Evolutionary conservation across 2,797 vertebrate genomes (phyloP).

Genomic region (Simalia tracyae): DNA sequence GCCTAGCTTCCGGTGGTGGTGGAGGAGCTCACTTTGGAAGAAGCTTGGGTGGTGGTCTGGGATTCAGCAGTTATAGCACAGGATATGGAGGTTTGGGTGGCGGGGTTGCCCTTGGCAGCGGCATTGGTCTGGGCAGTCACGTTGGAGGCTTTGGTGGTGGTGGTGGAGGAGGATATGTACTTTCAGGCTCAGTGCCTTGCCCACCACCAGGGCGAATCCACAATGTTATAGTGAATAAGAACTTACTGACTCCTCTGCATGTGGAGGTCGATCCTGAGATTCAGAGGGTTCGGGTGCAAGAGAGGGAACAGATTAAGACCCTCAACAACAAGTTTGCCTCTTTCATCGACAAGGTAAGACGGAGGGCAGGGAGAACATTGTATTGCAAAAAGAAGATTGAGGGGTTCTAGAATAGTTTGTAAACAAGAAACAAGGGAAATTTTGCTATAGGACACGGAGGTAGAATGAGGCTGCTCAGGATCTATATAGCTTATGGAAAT

Average conservation of each 20-base stretch:
- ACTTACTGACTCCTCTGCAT: constrained; percentile 75
- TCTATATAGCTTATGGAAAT: background rate
- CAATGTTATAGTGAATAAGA: constrained; percentile 76
- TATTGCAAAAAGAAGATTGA: background rate
- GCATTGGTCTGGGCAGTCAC: constrained; percentile 13
- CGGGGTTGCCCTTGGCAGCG: background rate
- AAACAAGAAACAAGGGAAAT: background rate
- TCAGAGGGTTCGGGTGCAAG: constrained; percentile 77
- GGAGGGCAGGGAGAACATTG: background rate
- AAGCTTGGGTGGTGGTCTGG: constrained; percentile 6
- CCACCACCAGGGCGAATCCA: constrained; percentile 55
- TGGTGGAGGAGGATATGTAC: constrained; percentile 7
- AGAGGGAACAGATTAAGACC: constrained; percentile 86
- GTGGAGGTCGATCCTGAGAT: constrained; percentile 81
- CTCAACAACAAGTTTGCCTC: constrained; percentile 81
- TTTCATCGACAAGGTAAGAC: constrained; percentile 85
- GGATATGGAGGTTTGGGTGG: constrained; percentile 67
- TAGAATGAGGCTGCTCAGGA: background rate
- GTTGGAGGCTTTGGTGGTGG: constrained; percentile 35
- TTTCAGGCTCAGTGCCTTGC: constrained; percentile 11
- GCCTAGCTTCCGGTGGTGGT: constrained; percentile 55
- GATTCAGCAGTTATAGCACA: constrained; percentile 27
- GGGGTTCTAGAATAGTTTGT: background rate
- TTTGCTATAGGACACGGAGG: background rate
- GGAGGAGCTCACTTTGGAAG: constrained; percentile 52